Conservation (phyloP, 2,888 invertebrate genomes). For the Zaprionus lineosus region DNA sequence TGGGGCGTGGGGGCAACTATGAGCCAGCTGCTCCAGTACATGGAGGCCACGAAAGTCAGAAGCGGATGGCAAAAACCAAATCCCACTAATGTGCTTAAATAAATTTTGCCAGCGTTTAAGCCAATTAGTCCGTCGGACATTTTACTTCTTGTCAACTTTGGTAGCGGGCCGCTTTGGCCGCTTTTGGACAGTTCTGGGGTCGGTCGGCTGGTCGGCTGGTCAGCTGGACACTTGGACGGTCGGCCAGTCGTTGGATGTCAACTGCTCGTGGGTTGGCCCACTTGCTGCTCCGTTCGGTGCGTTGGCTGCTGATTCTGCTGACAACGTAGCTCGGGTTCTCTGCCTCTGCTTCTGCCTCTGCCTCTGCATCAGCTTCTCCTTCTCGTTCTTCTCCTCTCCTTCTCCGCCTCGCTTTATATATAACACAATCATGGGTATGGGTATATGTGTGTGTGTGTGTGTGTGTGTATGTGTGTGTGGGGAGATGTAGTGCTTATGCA, state of each 20-base stretch:
- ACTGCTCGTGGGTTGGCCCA: slow-evolving; percentile 59
- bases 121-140: slow-evolving; percentile 82
- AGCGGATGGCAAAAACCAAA: slow-evolving; percentile 70
- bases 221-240: slow-evolving; percentile 17
- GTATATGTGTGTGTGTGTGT: slow-evolving; percentile 7
- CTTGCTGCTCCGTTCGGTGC: slow-evolving; percentile 58
- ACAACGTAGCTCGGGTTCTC: slow-evolving; percentile 62
- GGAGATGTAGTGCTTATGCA: slow-evolving; percentile 71
- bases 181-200: slow-evolving; percentile 46
- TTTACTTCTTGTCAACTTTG: slow-evolving; percentile 81
- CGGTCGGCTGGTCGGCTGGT: slow-evolving; percentile 5
- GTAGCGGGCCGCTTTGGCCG: slow-evolving; percentile 56
- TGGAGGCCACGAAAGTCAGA: slow-evolving; percentile 19
- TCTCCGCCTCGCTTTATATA: not conserved
- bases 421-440: no score
- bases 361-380: slow-evolving; percentile 14
- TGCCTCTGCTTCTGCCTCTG: slow-evolving; percentile 25
- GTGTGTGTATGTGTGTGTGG: slow-evolving; percentile 14
- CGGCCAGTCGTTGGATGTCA: slow-evolving; percentile 26
- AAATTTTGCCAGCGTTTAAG: slow-evolving; percentile 80
- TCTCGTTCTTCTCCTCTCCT: slow-evolving; percentile 6
- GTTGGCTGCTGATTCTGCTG: slow-evolving; percentile 64
- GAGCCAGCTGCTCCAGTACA: slow-evolving; percentile 54
- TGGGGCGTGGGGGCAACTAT: not conserved
- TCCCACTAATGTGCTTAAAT: slow-evolving; percentile 80